phyloP scores from a whole-genome alignment of 2,888 invertebrate species.

The Junonia oenone region DNA sequence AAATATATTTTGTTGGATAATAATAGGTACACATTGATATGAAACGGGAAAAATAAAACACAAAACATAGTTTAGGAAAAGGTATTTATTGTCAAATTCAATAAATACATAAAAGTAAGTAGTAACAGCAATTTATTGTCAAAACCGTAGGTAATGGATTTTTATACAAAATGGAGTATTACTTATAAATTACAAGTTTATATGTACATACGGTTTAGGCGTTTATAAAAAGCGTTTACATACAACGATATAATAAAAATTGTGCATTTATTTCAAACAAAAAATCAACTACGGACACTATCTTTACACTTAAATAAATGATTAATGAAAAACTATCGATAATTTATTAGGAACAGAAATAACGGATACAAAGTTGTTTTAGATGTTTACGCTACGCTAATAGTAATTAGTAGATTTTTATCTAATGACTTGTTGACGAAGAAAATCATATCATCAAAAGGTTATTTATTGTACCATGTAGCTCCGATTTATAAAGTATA shows the following conservation, averaged over 20 bases:
- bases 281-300: conserved; percentile 2
- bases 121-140: conserved; percentile 47
- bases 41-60: conserved; percentile 6
- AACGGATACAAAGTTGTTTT: not conserved
- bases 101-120: conserved; percentile 53
- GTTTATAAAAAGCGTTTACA: not conserved
- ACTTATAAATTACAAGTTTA: conserved; percentile 37
- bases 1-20: too few species aligned
- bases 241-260: not conserved
- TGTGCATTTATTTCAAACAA: not conserved
- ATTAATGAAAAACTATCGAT: not conserved
- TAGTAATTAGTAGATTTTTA: not conserved
- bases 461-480: not conserved
- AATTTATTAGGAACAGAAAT: not conserved
- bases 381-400: not conserved
- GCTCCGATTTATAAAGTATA: not conserved
- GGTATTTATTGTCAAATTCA: conserved; percentile 66
- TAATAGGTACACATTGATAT: too few species aligned
- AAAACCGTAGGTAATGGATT: conserved; percentile 31
- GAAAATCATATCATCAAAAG: too few species aligned
- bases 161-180: conserved; percentile 45
- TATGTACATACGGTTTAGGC: conserved; percentile 6
- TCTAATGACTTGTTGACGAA: too few species aligned
- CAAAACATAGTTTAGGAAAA: conserved; percentile 47
- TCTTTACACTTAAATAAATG: conserved; percentile 2